Base-by-base conservation (phyloP, 1,140 invertebrate species). In the Neodiprion fabricii region DNA sequence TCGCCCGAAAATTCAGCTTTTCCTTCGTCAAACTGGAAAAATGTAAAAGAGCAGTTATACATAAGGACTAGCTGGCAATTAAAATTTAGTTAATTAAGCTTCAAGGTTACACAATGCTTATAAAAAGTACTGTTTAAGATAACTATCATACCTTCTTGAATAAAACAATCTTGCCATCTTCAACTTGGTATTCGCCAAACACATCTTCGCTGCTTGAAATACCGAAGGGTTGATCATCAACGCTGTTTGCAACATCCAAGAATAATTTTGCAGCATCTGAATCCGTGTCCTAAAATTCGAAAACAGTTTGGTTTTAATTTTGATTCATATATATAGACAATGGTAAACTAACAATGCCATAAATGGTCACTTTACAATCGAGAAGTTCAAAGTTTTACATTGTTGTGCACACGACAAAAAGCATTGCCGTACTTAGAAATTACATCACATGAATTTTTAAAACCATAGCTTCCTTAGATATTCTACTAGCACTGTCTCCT, bases 211-310 rank as follows among this genome's bases (percentile, higher is more conserved):
- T 92, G 76, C 91, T 92, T 68, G 94, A 93, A 81, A 99, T 93
- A 84, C 91, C 98, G 86, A 99, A 99, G 53, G 92, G 91, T 87
- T 95, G 91, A 86, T 98, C 97, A 85, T 99, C 98, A 80, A 96
- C 89, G 11, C 88, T 85, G 78, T 91, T 91, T 73, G 96, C 98
- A 78, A 94, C 94, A 77, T 92, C 90, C 73, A 96, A 87, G 91
- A 96, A 99, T 69, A 91, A 89, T 88, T 98, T 97, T 48, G 97
- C 97, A 71, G 89, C 92, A 40, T 92, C 93, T 70, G 93, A 92
- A 61, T 93, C 90, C 70, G 90, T 87, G 86, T 98, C 95, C 89
- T 94, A 89, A 83, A 69, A 23, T 21, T n/a, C 11, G 5, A n/a
- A 5, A n/a, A 66, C 65, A 66, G 14, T 66, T 66, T 21, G 1